Conservation (phyloP, 2,888 invertebrate genomes). For the Hydraecia micacea region DNA sequence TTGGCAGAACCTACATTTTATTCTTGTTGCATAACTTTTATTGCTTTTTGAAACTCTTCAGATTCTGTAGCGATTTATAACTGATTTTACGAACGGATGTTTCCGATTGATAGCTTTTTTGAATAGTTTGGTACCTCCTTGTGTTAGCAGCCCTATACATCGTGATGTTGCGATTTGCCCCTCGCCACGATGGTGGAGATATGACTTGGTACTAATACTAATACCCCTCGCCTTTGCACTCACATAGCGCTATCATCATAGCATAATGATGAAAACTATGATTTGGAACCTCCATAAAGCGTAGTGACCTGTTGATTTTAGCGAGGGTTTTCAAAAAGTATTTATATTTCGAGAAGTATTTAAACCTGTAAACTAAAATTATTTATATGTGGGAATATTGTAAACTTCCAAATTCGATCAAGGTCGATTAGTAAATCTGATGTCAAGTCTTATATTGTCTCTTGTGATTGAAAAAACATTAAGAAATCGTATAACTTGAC, state of each 20-base stretch:
- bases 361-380: neutral
- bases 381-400: neutral
- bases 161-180: constrained; percentile 53
- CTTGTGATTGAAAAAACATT: constrained; percentile 25
- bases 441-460: constrained; percentile 1
- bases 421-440: constrained; percentile 4
- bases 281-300: constrained; percentile 8
- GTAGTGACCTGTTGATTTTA: neutral
- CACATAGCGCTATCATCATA: constrained; percentile 30
- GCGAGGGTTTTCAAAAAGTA: constrained; percentile 5
- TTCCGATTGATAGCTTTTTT: constrained; percentile 21
- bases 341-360: neutral
- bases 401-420: neutral
- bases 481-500: constrained; percentile 3
- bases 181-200: constrained; percentile 48
- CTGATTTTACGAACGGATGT: neutral
- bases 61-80: neutral
- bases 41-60: constrained; percentile 21
- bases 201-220: constrained; percentile 50
- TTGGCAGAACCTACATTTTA: constrained; percentile 50
- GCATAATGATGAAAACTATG: constrained; percentile 21
- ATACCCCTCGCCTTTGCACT: constrained; percentile 53
- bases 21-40: constrained; percentile 17
- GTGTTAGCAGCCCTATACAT: constrained; percentile 57
- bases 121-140: neutral